Base-by-base conservation (phyloP, 2,797 vertebrate genomes). In the Propithecus deckenii region DNA sequence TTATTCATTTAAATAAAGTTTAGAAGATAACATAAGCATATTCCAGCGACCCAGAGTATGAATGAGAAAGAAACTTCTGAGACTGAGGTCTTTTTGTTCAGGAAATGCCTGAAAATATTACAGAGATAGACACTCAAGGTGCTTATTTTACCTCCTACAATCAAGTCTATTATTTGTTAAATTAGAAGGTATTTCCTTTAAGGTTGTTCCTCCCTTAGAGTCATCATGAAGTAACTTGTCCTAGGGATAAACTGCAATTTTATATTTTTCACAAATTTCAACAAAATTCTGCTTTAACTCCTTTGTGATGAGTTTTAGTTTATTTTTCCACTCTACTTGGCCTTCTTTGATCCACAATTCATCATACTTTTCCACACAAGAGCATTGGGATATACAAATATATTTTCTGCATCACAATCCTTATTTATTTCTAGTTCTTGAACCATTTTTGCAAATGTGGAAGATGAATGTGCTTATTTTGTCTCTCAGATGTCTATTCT, bases 211-310 rank as follows among this genome's bases (percentile, higher is more conserved):
- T 94, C 95, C 88, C 48, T 48, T 75, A 80, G 95, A 96, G 43
- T 3, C 84, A 48, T 93, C 69, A 79, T 88, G 76, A 46, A 69
- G 75, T 87, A 43, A 67, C 80, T 94, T 41, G 86, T 97, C 80
- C 78, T 89, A 14, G 50, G 9, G 9, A 20, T 2, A 86, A 61
- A 32, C 7, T 81, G 22, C 3, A 41, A 14, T 86, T 97, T 97
- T 95, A 48, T 67, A 85, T 61, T 41, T 92, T 95, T 98, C 96
- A 86, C 43, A 87, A 75, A 99, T 97, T 97, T 99, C 99, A 88
- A 99, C 99, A 97, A 99, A 99, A 95, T 96, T 99, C 97, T 99
- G 98, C 95, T 99, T 99, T 96, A 99, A 98, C 95, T 99, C 99
- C 61, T 99, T 99, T 35, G 99, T 98, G 25, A 99, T 99, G 28